A percentile compares a stretch with the other conserved stretches of the same genome.
These are phyloP conservation scores for Parazoanthus swiftii DNA, from an alignment of 92 coral and sea anemone genomes.

Conservation along the genomic window DNA sequence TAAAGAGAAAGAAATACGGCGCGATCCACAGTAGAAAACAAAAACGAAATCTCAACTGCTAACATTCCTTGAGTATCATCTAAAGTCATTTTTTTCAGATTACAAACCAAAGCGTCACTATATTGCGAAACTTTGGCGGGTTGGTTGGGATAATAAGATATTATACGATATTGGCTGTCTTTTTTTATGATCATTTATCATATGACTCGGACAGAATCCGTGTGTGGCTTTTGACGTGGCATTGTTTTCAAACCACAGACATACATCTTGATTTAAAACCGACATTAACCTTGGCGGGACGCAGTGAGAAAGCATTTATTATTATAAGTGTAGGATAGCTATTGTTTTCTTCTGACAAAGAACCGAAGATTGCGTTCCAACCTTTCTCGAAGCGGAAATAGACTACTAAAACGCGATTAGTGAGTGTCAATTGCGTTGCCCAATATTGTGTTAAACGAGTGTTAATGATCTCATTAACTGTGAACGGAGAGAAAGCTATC, in stretches of 20 bases:
- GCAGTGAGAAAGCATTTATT: neutral
- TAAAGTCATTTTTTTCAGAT: neutral
- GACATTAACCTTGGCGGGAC: slow-evolving; percentile 2
- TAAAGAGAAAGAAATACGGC: neutral
- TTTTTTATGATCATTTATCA: slow-evolving; percentile 17
- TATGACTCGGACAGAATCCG: slow-evolving; percentile 7
- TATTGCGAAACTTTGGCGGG: neutral
- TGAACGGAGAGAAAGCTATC: slow-evolving; percentile 23
- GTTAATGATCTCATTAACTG: slow-evolving; percentile 41
- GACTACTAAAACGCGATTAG: neutral
- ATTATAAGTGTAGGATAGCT: neutral
- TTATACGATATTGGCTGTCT: slow-evolving; percentile 21
- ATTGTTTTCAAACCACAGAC: neutral
- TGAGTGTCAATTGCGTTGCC: slow-evolving; percentile 1
- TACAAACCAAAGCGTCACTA: neutral
- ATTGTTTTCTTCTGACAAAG: slow-evolving; percentile 26
- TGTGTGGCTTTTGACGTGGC: slow-evolving; percentile 2
- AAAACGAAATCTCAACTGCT: neutral
- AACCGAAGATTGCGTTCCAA: neutral
- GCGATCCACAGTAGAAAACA: neutral
- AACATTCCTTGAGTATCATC: neutral
- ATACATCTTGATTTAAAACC: neutral
- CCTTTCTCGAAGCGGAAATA: neutral
- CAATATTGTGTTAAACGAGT: slow-evolving; percentile 25
- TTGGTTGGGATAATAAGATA: neutral